Conservation (phyloP, 2,113 vertebrate species). For the Rhizomys pruinosus region DNA sequence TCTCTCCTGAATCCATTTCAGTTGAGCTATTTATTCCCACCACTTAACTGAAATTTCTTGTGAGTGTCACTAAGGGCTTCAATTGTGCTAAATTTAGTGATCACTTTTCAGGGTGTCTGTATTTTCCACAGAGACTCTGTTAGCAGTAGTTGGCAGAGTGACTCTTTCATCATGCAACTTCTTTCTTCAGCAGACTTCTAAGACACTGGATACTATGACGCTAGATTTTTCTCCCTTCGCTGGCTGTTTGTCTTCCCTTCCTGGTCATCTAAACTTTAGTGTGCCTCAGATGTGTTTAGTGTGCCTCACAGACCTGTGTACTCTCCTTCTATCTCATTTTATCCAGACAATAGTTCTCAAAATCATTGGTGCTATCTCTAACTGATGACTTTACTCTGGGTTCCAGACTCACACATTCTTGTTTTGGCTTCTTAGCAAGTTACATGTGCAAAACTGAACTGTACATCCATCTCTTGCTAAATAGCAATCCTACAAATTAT, state of each 20-base stretch:
- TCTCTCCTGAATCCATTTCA: background rate
- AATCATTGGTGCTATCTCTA: no score
- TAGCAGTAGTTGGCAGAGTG: background rate
- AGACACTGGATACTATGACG: background rate
- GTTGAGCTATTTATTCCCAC: background rate
- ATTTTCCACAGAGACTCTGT: background rate
- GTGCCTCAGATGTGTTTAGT: background rate
- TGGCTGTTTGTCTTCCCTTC: background rate
- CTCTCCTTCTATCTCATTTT: background rate
- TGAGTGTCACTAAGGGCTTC: background rate
- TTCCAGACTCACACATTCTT: background rate
- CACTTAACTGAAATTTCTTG: background rate
- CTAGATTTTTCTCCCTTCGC: background rate
- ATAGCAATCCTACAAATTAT: background rate
- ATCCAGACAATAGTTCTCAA: background rate
- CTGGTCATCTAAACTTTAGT: background rate
- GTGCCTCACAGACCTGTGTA: fast-evolving
- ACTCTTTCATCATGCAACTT: background rate
- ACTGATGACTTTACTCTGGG: background rate
- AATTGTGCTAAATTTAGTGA: background rate
- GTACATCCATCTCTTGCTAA: background rate
- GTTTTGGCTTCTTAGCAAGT: background rate
- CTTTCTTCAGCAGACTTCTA: background rate
- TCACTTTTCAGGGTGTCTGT: background rate
- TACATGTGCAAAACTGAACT: background rate